These are phyloP conservation scores for Chesias legatella DNA, from an alignment of 2,888 invertebrate species.

Conservation along the genomic window DNA sequence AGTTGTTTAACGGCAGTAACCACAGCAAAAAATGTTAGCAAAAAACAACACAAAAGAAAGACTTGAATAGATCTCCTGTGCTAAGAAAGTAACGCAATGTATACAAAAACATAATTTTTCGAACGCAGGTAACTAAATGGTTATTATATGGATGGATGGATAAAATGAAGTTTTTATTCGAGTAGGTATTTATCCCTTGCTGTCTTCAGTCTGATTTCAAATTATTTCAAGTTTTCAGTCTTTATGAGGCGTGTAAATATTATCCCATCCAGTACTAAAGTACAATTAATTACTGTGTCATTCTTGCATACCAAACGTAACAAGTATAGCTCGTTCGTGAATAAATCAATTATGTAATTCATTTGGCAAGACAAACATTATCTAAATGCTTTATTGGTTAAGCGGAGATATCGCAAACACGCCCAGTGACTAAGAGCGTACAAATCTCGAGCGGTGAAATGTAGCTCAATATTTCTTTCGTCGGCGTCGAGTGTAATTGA, in stretches of 20 bases:
- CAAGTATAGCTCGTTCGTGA: too few species aligned
- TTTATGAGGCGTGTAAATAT: too few species aligned
- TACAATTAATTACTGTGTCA: too few species aligned
- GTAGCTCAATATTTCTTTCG: constrained; percentile 24
- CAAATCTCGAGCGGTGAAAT: constrained; percentile 21
- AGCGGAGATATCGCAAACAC: constrained; percentile 19
- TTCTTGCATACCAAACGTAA: too few species aligned
- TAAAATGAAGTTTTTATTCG: constrained; percentile 5
- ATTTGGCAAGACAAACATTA: constrained; percentile 16
- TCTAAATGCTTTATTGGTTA: constrained; percentile 13
- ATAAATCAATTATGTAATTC: constrained; percentile 13
- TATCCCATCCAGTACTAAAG: too few species aligned
- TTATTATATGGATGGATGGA: constrained; percentile 11
- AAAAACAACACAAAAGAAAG: constrained; percentile 41
- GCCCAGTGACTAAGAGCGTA: constrained; percentile 12
- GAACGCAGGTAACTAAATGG: constrained; percentile 9
- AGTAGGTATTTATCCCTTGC: neutral
- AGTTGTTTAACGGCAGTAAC: constrained; percentile 25
- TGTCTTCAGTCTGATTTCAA: too few species aligned
- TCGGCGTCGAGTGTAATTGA: constrained; percentile 42
- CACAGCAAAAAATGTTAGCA: constrained; percentile 40
- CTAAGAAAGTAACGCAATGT: constrained; percentile 11
- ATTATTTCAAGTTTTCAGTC: too few species aligned
- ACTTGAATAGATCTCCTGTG: constrained; percentile 32
- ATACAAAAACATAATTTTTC: constrained; percentile 3